These are phyloP conservation scores for Ochropleura leucogaster DNA, from an alignment of 2,888 invertebrate species.

Conservation along the genomic window DNA sequence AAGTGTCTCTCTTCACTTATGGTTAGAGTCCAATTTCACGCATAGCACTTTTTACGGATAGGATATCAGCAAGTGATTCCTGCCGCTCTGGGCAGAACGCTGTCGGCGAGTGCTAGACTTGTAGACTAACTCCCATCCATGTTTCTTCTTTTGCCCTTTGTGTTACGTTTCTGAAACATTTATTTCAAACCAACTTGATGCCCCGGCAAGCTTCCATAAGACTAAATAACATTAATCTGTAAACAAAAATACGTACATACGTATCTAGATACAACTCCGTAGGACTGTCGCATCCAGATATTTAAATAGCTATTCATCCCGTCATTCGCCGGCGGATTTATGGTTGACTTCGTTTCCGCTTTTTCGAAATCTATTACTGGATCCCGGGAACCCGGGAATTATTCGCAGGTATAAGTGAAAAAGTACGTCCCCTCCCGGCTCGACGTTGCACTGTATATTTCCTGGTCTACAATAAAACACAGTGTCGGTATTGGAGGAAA, in stretches of 20 bases:
- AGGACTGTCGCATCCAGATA: constrained; percentile 67
- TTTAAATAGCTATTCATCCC: constrained; percentile 74
- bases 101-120: too few relatives aligned
- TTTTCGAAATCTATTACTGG: constrained; percentile 84
- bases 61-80: too few relatives aligned
- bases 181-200: too few relatives aligned
- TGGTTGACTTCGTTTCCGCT: constrained; percentile 81
- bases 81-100: too few relatives aligned
- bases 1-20: neutral
- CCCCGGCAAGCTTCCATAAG: neutral
- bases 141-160: too few relatives aligned
- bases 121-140: too few relatives aligned
- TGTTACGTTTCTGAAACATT: too few relatives aligned
- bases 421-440: constrained; percentile 70
- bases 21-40: neutral
- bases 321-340: constrained; percentile 76
- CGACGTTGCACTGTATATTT: constrained; percentile 71
- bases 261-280: constrained; percentile 43
- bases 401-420: constrained; percentile 81
- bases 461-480: constrained; percentile 69
- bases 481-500: constrained; percentile 34
- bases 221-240: neutral
- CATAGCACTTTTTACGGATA: too few relatives aligned
- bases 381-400: constrained; percentile 74
- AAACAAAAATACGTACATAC: neutral